These are phyloP conservation scores for Mylabris sibirica DNA, from an alignment of 2,888 invertebrate genomes.

Conservation along the genomic window DNA sequence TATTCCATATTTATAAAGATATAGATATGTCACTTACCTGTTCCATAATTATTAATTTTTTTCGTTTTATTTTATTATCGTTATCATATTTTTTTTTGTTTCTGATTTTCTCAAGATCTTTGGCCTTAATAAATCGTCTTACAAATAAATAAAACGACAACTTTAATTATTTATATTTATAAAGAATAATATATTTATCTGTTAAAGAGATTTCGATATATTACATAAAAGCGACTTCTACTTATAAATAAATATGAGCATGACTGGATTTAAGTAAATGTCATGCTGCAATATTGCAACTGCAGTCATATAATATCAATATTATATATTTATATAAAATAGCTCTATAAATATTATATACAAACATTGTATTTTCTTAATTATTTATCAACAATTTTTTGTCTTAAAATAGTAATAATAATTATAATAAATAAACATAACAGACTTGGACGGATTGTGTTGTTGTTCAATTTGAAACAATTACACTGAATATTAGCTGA, in stretches of 20 bases:
- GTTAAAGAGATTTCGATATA: conserved; percentile 41
- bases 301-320: conserved; percentile 34
- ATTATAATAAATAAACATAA: conserved; percentile 35
- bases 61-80: neutral
- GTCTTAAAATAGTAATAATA: conserved; percentile 32
- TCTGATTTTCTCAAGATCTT: neutral
- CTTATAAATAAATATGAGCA: conserved; percentile 42
- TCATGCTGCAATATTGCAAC: conserved; percentile 41
- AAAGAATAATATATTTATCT: conserved; percentile 17
- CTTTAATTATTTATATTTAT: neutral
- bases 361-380: conserved; percentile 18
- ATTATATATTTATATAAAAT: conserved; percentile 30
- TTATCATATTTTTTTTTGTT: neutral
- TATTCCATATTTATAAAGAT: neutral
- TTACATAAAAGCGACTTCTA: conserved; percentile 42
- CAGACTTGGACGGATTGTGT: conserved; percentile 27
- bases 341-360: conserved; percentile 27
- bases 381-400: neutral
- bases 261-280: conserved; percentile 40
- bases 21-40: conserved; percentile 11
- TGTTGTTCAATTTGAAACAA: neutral
- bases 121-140: conserved; percentile 1
- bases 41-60: neutral
- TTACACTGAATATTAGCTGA: conserved; percentile 45
- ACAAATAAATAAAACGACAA: conserved; percentile 11